Evolutionary conservation across 2,888 invertebrate species (phyloP), one percentile per base, ranked within the genome.

Genomic region (Drosophila limbata): DNA sequence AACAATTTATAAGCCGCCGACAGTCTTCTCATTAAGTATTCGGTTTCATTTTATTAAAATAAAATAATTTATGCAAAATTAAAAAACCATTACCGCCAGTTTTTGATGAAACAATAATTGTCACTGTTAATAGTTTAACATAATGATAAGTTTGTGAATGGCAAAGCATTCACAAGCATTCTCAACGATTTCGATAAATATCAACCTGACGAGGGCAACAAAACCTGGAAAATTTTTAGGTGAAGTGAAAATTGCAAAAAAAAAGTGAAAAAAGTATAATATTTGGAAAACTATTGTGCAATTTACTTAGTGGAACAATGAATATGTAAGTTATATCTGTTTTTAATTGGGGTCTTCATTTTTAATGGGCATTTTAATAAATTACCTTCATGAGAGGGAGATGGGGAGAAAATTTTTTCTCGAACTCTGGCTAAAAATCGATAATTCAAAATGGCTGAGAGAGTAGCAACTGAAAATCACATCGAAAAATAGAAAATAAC

Each of bases 361-460:
- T 51, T 44, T 28, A 35, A 19, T 19, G 21, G 2, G 21, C 21
- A 42, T 42, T 50, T 50, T 8, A 11, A 17, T 13, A 8, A 33
- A 47, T 10, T 35, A 25, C 3, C n/a, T 17, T 42, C 69, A 69
- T 65, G 61, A 73, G 78, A 69, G 40, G 42, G 44, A 51, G 40
- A 25, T 19, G 56, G 39, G 11, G 6, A 55, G 25, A 35, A 61
- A 51, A 48, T 62, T 70, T 73, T 70, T 73, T 67, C 42, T 53
- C 44, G 11, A 35, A 63, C 60, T 71, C 52, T 71, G 62, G 79
- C 61, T 73, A 79, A 88, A 84, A 84, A 84, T 84, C 84, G 86
- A 84, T 84, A 88, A 84, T 74, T 88, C 86, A 88, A 84, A 83
- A 84, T 84, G 84, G 88, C 86, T 31, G 74, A 68, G 47, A 66